Evolutionary conservation across 2,888 invertebrate genomes (phyloP).

Genomic region (Drosophila niveifrons): DNA sequence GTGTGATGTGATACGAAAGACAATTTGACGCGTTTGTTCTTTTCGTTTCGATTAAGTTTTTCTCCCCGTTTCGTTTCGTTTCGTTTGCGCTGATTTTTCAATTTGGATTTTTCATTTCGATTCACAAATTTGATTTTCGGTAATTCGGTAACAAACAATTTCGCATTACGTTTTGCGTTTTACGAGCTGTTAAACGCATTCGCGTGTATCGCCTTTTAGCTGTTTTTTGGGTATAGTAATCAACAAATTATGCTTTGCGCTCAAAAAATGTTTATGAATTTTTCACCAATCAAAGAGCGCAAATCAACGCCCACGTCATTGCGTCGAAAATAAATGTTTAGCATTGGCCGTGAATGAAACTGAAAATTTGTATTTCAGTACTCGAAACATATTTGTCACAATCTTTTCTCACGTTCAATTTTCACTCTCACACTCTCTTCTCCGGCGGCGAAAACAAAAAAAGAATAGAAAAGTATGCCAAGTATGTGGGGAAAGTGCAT

Average conservation of each 20-base stretch:
- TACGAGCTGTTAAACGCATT: constrained; percentile 61
- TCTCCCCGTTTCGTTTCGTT: constrained; percentile 2
- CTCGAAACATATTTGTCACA: constrained; percentile 26
- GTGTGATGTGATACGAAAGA: constrained; percentile 72
- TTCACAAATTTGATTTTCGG: constrained; percentile 21
- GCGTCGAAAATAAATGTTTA: constrained; percentile 26
- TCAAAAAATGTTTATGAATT: constrained; percentile 59
- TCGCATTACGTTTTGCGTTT: constrained; percentile 30
- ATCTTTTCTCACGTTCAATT: constrained; percentile 4
- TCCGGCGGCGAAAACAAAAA: constrained; percentile 8
- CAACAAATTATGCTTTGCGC: constrained; percentile 39
- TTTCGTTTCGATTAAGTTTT: constrained; percentile 67
- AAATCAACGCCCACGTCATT: constrained; percentile 48
- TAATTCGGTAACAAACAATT: constrained; percentile 14
- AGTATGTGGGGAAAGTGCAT: constrained; percentile 24
- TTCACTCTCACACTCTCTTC: background rate
- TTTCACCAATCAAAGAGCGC: constrained; percentile 38
- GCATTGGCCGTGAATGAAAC: constrained; percentile 50
- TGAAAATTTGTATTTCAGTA: constrained; percentile 30
- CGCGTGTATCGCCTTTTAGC: constrained; percentile 10
- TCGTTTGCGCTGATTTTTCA: constrained; percentile 14
- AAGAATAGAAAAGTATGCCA: constrained; percentile 6
- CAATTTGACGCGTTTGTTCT: constrained; percentile 63
- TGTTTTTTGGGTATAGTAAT: constrained; percentile 13
- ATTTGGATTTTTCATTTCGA: constrained; percentile 31